phyloP scores from a whole-genome alignment of 2,888 invertebrate genomes.

The Acleris literana region DNA sequence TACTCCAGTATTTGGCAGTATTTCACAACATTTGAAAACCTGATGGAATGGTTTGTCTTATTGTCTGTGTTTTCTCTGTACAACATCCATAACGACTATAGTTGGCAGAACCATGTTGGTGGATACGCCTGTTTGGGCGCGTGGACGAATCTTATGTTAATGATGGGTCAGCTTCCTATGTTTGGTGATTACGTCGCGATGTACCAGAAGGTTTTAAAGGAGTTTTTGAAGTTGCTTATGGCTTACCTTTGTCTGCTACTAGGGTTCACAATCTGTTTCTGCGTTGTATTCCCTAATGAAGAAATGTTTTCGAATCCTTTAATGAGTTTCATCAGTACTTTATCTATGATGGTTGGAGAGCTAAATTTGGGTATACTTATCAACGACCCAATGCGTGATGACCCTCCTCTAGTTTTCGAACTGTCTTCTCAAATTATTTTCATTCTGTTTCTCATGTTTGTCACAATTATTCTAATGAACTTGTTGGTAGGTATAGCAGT shows the following conservation, averaged over 20 bases:
- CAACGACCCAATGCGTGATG: constrained; percentile 87
- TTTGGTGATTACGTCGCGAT: constrained; percentile 96
- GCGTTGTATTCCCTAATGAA: constrained; percentile 92
- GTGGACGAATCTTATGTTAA: constrained; percentile 94
- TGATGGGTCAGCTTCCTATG: constrained; percentile 94
- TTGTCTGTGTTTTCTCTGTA: constrained; percentile 92
- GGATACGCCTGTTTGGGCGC: constrained; percentile 93
- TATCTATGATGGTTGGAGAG: constrained; percentile 96
- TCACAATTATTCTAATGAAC: constrained; percentile 94
- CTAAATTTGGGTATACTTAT: constrained; percentile 89
- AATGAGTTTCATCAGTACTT: constrained; percentile 91
- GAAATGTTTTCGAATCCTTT: constrained; percentile 92
- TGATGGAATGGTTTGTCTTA: constrained; percentile 94
- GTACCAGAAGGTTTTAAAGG: constrained; percentile 93
- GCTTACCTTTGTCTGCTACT: constrained; percentile 92
- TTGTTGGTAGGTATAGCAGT: constrained; percentile 93
- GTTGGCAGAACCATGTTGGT: constrained; percentile 94
- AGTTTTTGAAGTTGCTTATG: constrained; percentile 91
- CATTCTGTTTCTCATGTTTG: constrained; percentile 91
- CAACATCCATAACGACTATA: constrained; percentile 89
- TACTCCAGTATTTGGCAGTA: constrained; percentile 91
- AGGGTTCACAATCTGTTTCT: constrained; percentile 94
- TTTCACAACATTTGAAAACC: constrained; percentile 91
- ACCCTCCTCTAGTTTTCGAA: constrained; percentile 88
- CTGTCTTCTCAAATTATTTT: constrained; percentile 92